phyloP scores from a whole-genome alignment of 2,113 vertebrate genomes.

The Sceloporus tristichus region DNA sequence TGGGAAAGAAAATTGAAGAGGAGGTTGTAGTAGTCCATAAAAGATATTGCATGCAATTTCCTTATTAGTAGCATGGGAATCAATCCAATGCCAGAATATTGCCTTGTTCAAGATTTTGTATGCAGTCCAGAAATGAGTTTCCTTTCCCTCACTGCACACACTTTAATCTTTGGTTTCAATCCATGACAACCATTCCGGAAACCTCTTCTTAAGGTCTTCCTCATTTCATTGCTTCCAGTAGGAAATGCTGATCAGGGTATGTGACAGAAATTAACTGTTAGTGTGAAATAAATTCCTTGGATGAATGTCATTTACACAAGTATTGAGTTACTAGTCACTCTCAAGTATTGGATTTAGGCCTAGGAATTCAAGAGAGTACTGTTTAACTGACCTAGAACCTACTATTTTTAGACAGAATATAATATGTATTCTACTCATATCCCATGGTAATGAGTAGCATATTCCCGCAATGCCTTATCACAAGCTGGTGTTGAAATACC shows the following conservation, averaged over 20 bases:
- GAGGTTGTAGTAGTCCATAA: background rate
- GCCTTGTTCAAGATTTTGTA: background rate
- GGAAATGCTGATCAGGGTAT: background rate
- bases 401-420: too few species aligned
- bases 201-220: background rate
- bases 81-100: background rate
- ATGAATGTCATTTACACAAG: too few species aligned
- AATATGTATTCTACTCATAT: too few species aligned
- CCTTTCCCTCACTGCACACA: background rate
- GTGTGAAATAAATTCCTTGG: too few species aligned
- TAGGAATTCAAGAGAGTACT: too few species aligned
- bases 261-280: background rate
- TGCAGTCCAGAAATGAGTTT: background rate
- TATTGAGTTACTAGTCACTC: too few species aligned
- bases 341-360: too few species aligned
- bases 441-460: too few species aligned
- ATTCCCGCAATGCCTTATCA: too few species aligned
- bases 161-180: background rate
- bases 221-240: background rate
- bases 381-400: too few species aligned
- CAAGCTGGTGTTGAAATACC: too few species aligned
- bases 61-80: background rate
- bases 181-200: background rate
- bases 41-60: background rate
- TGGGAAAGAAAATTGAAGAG: background rate